Base-by-base conservation (phyloP, 1,140 invertebrate genomes). In the Drosophila virilis region DNA sequence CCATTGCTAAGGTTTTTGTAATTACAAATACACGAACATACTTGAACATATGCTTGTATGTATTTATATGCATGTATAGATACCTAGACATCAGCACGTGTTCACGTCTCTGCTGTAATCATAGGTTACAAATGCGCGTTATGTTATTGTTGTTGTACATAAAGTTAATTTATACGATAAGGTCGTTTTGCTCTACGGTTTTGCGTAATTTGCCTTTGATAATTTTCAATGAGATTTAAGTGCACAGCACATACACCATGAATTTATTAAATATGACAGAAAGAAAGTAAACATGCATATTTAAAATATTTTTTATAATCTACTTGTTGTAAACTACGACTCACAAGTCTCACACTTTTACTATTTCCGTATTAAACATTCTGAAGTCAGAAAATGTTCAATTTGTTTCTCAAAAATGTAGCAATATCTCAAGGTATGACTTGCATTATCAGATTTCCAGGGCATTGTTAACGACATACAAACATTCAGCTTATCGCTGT, bases 181-280 rank as follows among this genome's bases (percentile, higher is more conserved):
- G 84, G 84, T 80, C 83, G 83, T 89, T 80, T 89, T 88, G 84
- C 74, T 89, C 71, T 78, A 84, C 80, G 77, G 75, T 80, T 88
- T 89, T 88, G 77, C 80, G 84, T 88, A 88, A 88, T 88, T 65
- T 88, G 64, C 84, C 76, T 84, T 84, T 89, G 77, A 88, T 88
- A 80, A 88, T 77, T 81, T 86, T 86, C 84, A 83, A 88, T 89
- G 84, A 28, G 65, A 61, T 61, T 42, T 35, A 10, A 37, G 15
- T 45, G 43, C n/a, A 17, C 46, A 38, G 43, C 61, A 57, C 37
- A 57, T 15, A 48, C 38, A 50, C 33, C 9, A 38, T 17, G 10
- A 10, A 32, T 35, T 45, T 32, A 32, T 55, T 9, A 12, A 66
- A 15, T 52, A 28, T 28, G 22, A 28, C 3, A 4, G 3, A 28